Base-by-base conservation (phyloP, 2,797 vertebrate species). In the Lutjanus campechanus region DNA sequence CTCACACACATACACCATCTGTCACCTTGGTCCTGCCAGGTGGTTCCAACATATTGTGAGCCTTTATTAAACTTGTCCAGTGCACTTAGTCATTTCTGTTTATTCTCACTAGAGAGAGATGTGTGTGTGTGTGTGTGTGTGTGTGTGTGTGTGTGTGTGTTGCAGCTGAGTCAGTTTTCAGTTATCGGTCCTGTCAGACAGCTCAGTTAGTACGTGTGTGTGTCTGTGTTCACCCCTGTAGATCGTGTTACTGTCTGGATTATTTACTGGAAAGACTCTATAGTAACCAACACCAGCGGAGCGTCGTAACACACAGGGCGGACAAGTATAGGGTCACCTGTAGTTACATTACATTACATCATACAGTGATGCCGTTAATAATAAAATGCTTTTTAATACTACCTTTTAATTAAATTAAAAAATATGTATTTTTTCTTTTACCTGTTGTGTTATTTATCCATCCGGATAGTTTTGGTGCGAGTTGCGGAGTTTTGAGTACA, bases 201-300 rank as follows among this genome's bases (percentile, higher is more conserved):
- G 62, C 44, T 81, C 62, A 47, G 79, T 12, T 67, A 17, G 53
- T 40, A 73, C 25, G 1, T 60, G 59, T 16, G 66, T 50, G 62
- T 44, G 13, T 36, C 3, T 36, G 29, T 36, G 29, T 36, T 36
- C 25, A 47, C 7, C 6, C 1, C 43, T 69, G 55, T 36, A 56
- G 68, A 60, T 89, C 60, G 53, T 47, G 16, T 84, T 80, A 69
- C 83, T 49, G 36, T 79, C 40, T 43, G 51, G 16, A 71, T 69
- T 88, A 79, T 76, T 87, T 66, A 81, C 74, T 79, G 73, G 11
- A 81, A 49, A 46, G 72, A 58, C 61, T 65, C 73, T 60, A 44
- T 74, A 73, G 78, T 78, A 78, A 85, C 78, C 56, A 53, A 13
- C 29, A 73, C n/a, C 76, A 76, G 68, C 64, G 46, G 50, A 53